Conservation (phyloP, 2,888 invertebrate species). For the Habroteleia sp. region DNA sequence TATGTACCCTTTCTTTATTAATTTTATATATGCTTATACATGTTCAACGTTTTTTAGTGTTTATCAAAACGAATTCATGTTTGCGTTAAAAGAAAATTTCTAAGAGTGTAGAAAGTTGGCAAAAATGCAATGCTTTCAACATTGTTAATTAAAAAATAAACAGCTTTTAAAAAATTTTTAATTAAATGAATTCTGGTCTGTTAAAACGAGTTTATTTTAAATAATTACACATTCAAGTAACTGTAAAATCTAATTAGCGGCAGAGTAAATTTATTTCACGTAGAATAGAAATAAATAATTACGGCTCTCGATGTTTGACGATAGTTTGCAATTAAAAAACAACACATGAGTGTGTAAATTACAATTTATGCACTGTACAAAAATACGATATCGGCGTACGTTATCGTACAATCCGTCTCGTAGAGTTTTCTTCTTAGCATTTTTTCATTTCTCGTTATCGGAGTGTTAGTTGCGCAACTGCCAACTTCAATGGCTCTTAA, state of each 20-base stretch:
- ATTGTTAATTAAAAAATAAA: too few species aligned
- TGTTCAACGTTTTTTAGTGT: too few species aligned
- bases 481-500: constrained; percentile 69
- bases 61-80: too few species aligned
- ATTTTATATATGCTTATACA: too few species aligned
- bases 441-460: constrained; percentile 68
- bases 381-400: constrained; percentile 22
- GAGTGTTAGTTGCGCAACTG: constrained; percentile 69
- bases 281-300: constrained; percentile 23
- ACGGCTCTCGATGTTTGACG: constrained; percentile 16
- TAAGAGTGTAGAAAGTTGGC: too few species aligned
- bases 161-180: too few species aligned
- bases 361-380: constrained; percentile 19
- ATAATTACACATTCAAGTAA: constrained; percentile 20
- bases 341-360: neutral
- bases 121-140: too few species aligned
- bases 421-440: constrained; percentile 36
- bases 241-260: constrained; percentile 36
- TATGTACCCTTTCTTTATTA: too few species aligned
- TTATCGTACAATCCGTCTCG: constrained; percentile 39
- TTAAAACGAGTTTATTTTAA: constrained; percentile 13
- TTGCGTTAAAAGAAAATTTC: too few species aligned
- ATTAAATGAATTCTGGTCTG: neutral
- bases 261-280: constrained; percentile 2
- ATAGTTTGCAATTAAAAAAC: constrained; percentile 16